Conservation (phyloP, 2,113 vertebrate genomes). For the Thymallus thymallus region DNA sequence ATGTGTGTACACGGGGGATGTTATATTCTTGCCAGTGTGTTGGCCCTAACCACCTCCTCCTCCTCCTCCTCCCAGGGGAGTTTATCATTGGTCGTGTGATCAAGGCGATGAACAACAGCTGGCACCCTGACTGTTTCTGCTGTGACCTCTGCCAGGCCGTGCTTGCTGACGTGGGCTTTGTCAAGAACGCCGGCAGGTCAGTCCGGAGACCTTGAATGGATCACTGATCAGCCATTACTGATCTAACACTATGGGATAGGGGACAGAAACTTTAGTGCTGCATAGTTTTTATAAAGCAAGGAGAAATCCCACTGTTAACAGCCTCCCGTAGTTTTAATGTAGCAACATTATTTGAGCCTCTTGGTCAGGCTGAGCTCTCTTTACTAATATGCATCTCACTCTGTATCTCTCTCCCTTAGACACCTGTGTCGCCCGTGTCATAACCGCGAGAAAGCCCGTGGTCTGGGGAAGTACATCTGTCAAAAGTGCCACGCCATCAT, state of each 20-base stretch:
- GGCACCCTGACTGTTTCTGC: conserved; percentile 97
- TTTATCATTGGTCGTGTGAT: conserved; percentile 98
- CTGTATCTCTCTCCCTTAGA: conserved; percentile 60
- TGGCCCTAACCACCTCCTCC: background rate
- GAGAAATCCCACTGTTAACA: background rate
- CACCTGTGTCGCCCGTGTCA: conserved; percentile 96
- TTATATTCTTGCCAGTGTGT: no score
- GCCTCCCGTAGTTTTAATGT: background rate
- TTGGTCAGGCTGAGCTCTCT: background rate
- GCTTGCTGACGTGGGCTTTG: conserved; percentile 94
- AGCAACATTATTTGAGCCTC: no score
- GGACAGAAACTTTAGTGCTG: no score
- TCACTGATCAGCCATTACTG: background rate
- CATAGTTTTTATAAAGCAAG: no score
- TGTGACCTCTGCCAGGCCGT: conserved; percentile 91
- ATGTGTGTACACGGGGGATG: no score
- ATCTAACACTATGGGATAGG: no score
- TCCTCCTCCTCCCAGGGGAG: conserved; percentile 76
- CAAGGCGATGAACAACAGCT: conserved; percentile 99
- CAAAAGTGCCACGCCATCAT: conserved; percentile 98
- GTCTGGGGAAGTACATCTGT: conserved; percentile 95
- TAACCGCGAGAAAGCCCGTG: conserved; percentile 91
- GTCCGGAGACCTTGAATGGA: conserved; percentile 7
- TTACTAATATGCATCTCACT: background rate
- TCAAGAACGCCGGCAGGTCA: conserved; percentile 96